Evolutionary conservation across 2,113 vertebrate species (phyloP), one percentile per base, ranked within the genome.

Genomic region (Brachypodius melanocephalos): DNA sequence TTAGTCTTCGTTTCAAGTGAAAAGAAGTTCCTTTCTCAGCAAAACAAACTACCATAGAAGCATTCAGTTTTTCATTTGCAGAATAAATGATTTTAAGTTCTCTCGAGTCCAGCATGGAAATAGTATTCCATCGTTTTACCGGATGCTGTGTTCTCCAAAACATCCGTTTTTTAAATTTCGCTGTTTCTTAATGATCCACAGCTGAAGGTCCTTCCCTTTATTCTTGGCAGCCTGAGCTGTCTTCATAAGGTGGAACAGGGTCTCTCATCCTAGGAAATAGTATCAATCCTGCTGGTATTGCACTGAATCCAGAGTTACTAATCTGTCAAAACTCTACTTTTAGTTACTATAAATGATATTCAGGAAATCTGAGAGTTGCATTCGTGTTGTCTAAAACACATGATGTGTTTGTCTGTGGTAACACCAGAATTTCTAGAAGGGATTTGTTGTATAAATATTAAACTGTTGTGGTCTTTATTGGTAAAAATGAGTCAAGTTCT

Each of bases 201-300:
- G 92, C 93, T 95, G 95, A 96, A 89, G 46, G 85, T 57, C 52
- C 68, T 94, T 95, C 75, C 89, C 68, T 90, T 87, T 69, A 17
- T 63, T 74, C 31, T 84, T 95, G 93, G 88, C 93, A 96, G 75
- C 32, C 42, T 51, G 7, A 71, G 36, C 48, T 6, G 65, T 54
- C 88, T 88, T 94, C 81, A 17, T 86, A 51, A 78, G 72, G 55
- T 95, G 68, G 85, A 97, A 94, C 75, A 72, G 63, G 75, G 90
- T 91, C 51, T 55, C 75, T 88, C 0, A 0, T 85, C 79, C 79
- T 85, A 63, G 72, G 68, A 83, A 96, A 90, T 31, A 49, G 32
- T 42, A 46, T 75, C 91, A 95, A 75, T 91, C 75, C 89, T 96
- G 72, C 67, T 85, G 77, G 36, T 86, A 72, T 81, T 96, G 89